Evolutionary conservation across 2,888 invertebrate genomes (phyloP), one percentile per base, ranked within the genome.

Genomic region (Tribolium freemani): DNA sequence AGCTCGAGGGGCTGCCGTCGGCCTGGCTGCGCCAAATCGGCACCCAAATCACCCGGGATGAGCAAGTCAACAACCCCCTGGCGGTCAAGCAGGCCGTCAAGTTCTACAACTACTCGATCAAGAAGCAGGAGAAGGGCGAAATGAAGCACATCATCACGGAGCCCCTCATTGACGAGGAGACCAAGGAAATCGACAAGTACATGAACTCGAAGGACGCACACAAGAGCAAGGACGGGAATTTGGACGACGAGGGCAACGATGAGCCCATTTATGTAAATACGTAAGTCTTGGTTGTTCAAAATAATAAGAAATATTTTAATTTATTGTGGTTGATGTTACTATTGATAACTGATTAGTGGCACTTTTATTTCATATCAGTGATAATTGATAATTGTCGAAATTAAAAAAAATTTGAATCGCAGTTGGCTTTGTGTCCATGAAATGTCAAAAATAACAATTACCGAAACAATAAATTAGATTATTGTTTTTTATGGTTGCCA

Each of bases 81-180:
- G 96, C 96, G 44, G 96, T 96, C 0, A 91, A 96, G 68, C 94
- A 96, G 83, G 98, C 97, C 21, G 91, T 98, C 63, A 95, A 95
- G 82, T 96, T 93, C 84, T 96, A 96, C 84, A 95, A 96, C 84
- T 94, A 94, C 87, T 93, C 94, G 6, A 93, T 95, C 77, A 94
- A 95, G 83, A 94, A 95, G 80, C 93, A 94, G 79, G 91, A 92
- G 56, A 85, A 86, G 66, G 83, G 85, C 9, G 90, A 90, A 3
- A 94, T 94, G 82, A 96, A 96, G 83, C 93, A 93, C 0, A 91
- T 95, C 76, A 90, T 94, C n/a, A 95, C 95, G 0, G 92, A 94
- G 80, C 92, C 93, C 81, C 90, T 91, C 8, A 94, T 95, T 72
- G 92, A 92, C 73, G 93, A 94, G 80, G 95, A 96, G 83, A 93